Evolutionary conservation across 2,113 vertebrate genomes (phyloP).

Genomic region (Progne subis): DNA sequence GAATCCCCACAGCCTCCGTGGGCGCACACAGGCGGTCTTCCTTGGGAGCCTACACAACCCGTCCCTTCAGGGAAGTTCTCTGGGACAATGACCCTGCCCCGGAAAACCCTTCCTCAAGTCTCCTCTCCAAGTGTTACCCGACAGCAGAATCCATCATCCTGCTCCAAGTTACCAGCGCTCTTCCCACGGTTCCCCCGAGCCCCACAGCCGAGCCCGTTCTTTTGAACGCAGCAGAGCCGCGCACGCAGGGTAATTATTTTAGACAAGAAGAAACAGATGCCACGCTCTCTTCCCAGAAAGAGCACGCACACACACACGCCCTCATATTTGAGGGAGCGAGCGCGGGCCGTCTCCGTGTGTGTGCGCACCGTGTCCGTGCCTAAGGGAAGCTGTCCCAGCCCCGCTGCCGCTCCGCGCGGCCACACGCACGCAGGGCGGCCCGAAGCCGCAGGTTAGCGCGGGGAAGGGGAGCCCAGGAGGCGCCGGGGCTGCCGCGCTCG

Average conservation of each 20-base stretch:
- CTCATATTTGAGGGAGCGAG: not conserved
- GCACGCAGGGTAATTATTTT: not conserved
- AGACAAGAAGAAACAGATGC: slow-evolving; percentile 47
- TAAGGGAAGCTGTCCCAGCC: not conserved
- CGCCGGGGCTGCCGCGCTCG: not conserved
- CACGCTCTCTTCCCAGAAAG: not conserved
- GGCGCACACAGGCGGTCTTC: not conserved
- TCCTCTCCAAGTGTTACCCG: not conserved
- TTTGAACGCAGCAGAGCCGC: not conserved
- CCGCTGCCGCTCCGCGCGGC: not conserved
- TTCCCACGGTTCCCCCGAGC: not conserved
- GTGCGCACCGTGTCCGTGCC: not conserved
- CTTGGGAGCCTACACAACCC: not conserved
- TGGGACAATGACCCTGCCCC: not conserved
- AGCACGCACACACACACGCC: not conserved
- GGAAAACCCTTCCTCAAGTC: not conserved
- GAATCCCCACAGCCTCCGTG: not conserved
- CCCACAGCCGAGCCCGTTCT: not conserved
- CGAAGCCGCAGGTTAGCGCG: not conserved
- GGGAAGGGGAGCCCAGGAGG: not conserved
- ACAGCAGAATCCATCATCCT: not conserved
- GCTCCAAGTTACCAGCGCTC: not conserved
- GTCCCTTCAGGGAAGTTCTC: not conserved
- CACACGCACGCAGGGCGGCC: not conserved
- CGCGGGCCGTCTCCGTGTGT: not conserved